phyloP scores from a whole-genome alignment of 2,113 vertebrate species.

The Psilopogon haemacephalus region DNA sequence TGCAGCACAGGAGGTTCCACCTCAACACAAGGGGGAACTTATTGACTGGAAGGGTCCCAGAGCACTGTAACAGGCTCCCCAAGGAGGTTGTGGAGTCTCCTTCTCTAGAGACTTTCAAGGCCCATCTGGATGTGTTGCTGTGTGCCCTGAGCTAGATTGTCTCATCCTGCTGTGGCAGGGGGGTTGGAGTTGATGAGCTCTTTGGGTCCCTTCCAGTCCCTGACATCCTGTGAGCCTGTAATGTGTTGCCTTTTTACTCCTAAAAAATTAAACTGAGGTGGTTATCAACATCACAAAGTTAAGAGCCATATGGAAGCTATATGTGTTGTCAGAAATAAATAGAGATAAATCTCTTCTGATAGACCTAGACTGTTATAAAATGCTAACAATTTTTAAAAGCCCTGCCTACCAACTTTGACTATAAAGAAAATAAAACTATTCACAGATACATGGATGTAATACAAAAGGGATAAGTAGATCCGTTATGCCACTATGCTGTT shows the following conservation, averaged over 20 bases:
- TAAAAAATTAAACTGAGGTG: constrained; percentile 13
- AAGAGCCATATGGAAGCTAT: background rate
- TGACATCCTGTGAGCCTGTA: too few relatives aligned
- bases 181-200: too few relatives aligned
- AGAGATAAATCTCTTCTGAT: background rate
- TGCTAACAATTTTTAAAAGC: background rate
- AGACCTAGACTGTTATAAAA: background rate
- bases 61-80: too few relatives aligned
- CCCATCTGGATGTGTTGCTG: too few relatives aligned
- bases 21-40: too few relatives aligned
- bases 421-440: background rate
- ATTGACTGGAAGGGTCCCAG: too few relatives aligned
- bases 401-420: background rate
- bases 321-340: background rate
- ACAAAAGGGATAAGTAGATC: background rate
- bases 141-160: too few relatives aligned
- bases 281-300: background rate
- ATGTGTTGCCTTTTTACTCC: background rate
- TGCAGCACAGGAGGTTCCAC: too few relatives aligned
- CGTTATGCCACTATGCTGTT: background rate
- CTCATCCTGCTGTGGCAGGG: too few relatives aligned
- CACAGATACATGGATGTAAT: background rate
- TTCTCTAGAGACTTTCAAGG: too few relatives aligned
- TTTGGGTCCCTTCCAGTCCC: too few relatives aligned
- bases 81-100: too few relatives aligned